These are phyloP conservation scores for Drosophila ironensis DNA, from an alignment of 1,140 invertebrate species.

Conservation along the genomic window DNA sequence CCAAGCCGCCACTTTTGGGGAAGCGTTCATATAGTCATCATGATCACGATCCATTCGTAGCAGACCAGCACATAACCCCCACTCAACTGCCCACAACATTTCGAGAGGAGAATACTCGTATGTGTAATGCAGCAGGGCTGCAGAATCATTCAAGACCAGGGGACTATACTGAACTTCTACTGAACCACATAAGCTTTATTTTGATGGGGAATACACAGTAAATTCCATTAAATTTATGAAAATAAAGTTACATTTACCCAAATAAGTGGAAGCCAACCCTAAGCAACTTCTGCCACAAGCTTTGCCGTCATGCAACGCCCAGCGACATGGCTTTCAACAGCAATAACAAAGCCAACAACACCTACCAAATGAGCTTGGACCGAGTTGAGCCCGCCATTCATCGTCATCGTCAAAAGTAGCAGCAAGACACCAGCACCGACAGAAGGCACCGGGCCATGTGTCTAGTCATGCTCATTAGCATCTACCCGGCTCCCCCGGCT, in stretches of 20 bases:
- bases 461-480: slow-evolving; percentile 78
- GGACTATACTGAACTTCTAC: too few species aligned
- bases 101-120: background rate
- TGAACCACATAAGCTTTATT: too few species aligned
- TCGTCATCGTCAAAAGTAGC: slow-evolving; percentile 21
- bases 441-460: slow-evolving; percentile 35
- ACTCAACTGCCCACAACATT: slow-evolving; percentile 41
- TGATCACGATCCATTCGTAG: slow-evolving; percentile 41
- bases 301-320: slow-evolving; percentile 35
- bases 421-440: background rate
- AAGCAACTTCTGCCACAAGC: background rate
- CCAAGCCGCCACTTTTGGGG: slow-evolving; percentile 29
- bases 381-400: slow-evolving; percentile 6
- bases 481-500: too few species aligned
- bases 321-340: slow-evolving; percentile 46
- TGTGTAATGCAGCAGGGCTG: slow-evolving; percentile 26
- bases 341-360: slow-evolving; percentile 55
- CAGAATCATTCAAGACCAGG: background rate
- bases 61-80: slow-evolving; percentile 48
- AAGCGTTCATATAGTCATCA: slow-evolving; percentile 51
- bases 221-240: too few species aligned
- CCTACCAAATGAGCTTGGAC: slow-evolving; percentile 44
- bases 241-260: too few species aligned
- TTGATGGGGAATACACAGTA: too few species aligned
- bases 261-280: too few species aligned